A percentile compares a stretch with the other conserved stretches of the same genome.
Conservation (phyloP, 2,113 vertebrate species). For the Aptenodytes forsteri region DNA sequence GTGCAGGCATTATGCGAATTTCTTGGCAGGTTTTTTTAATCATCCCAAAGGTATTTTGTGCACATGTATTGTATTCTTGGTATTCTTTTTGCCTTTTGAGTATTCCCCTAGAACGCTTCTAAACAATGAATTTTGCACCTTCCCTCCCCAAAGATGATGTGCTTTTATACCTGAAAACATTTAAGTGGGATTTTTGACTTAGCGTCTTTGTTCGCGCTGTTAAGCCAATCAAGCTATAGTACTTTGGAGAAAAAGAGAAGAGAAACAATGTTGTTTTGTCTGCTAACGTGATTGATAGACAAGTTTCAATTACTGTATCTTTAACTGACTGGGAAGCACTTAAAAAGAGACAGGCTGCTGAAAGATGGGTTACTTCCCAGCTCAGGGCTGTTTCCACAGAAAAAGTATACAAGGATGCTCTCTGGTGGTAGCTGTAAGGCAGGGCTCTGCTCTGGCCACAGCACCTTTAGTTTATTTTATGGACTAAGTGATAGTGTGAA, state of each 20-base stretch:
- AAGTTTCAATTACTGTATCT: slow-evolving; percentile 65
- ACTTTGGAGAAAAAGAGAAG: slow-evolving; percentile 48
- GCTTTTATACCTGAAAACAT: slow-evolving; percentile 45
- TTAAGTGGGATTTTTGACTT: slow-evolving; percentile 44
- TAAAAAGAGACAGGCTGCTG: slow-evolving; percentile 16
- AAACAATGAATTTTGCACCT: slow-evolving; percentile 39
- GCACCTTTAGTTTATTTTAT: not conserved
- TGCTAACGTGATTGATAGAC: slow-evolving; percentile 67
- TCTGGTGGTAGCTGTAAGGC: slow-evolving; percentile 22
- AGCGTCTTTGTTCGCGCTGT: slow-evolving; percentile 1
- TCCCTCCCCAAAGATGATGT: slow-evolving; percentile 15
- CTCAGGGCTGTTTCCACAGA: not conserved
- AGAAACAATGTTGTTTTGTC: slow-evolving; percentile 63
- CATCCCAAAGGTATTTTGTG: not conserved
- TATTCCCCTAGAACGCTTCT: not conserved
- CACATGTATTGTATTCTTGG: rapidly evolving
- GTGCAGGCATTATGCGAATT: too few relatives aligned
- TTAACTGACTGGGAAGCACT: slow-evolving; percentile 24
- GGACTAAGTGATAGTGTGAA: not conserved
- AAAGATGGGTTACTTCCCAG: slow-evolving; percentile 17
- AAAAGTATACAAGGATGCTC: slow-evolving; percentile 67
- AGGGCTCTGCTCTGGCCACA: not conserved
- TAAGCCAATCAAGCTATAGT: not conserved
- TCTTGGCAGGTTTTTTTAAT: not conserved
- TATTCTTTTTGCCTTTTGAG: not conserved